phyloP scores from a whole-genome alignment of 2,113 vertebrate species.

The Boulengeromyrus knoepffleri region DNA sequence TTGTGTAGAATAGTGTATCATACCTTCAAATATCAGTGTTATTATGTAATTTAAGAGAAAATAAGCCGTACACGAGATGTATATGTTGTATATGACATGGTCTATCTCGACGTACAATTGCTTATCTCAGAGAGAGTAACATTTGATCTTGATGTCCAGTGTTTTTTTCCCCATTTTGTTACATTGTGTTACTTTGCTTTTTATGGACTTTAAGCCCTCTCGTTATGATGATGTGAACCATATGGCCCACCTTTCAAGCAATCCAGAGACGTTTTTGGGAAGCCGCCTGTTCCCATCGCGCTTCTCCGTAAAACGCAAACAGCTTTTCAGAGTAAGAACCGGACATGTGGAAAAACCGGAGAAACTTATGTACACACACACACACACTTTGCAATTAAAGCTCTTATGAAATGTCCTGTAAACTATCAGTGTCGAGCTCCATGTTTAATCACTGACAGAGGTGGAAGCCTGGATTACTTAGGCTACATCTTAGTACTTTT shows the following conservation, averaged over 20 bases:
- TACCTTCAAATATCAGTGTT: constrained; percentile 70
- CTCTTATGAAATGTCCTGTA: constrained; percentile 52
- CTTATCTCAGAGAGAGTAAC: constrained; percentile 51
- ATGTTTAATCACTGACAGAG: not conserved
- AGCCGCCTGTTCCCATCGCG: constrained; percentile 51
- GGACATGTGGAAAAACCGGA: constrained; percentile 39
- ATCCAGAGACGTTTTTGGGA: constrained; percentile 44
- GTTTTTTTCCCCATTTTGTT: constrained; percentile 30
- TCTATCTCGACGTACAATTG: constrained; percentile 29
- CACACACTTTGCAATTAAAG: constrained; percentile 55
- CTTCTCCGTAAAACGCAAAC: constrained; percentile 26
- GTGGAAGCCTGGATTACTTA: not conserved
- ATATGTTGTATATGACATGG: constrained; percentile 47
- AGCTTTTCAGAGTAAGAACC: constrained; percentile 43
- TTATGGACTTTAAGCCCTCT: constrained; percentile 56
- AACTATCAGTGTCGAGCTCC: not conserved
- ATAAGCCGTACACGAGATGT: constrained; percentile 55
- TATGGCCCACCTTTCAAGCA: not conserved
- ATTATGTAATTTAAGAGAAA: constrained; percentile 74
- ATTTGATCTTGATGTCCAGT: constrained; percentile 17
- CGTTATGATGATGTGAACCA: constrained; percentile 34
- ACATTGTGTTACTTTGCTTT: constrained; percentile 37
- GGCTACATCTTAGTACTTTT: not conserved
- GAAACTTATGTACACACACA: constrained; percentile 52
- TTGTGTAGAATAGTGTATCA: constrained; percentile 78